Evolutionary conservation across 2,888 invertebrate genomes (phyloP), one percentile per base, ranked within the genome.

Genomic region (Cynaeus angustus): DNA sequence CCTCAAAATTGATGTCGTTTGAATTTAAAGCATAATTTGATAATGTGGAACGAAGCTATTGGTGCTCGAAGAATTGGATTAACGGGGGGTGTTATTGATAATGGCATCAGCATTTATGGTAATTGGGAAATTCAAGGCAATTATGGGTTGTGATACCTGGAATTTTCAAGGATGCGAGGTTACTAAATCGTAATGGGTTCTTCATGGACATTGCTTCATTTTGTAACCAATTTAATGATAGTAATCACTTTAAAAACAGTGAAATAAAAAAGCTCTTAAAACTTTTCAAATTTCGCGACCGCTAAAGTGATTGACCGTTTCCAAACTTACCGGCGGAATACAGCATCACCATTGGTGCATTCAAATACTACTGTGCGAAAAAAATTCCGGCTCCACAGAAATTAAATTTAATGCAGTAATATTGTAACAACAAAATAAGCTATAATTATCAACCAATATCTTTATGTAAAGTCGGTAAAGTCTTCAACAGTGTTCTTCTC

Each of bases 401-500:
- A 21, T 21, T 21, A 21, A 37, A 37, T 37, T n/a, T 46, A 46
- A 46, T 50, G 26, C 9, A 50, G 48, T 50, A 50, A 50, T 6
- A 50, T 1, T 14, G 6, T 33, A 33, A 33, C n/a, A 33, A 33
- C 33, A 33, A 1, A 33, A 33, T 6, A 33, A 7, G 1, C 2
- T 33, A 33, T 33, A 9, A 33, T 37, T 7, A 37, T 21, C 26
- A 3, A 55, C n/a, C 1, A 52, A 28, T 12, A 53, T 53, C 13
- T 53, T 84, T 86, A 89, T 72, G 92, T 91, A 86, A 92, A 93
- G 84, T 91, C 91, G 75, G 92, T 92, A 86, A 93, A 93, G 87
- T 93, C 92, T 84, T 92, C 91, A 86, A 91, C 90, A 82, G 89
- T 88, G 74, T 86, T 86, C 76, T 89, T 87, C 74, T 86, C 64